phyloP scores from a whole-genome alignment of 2,888 invertebrate genomes.

The Euphydryas editha region DNA sequence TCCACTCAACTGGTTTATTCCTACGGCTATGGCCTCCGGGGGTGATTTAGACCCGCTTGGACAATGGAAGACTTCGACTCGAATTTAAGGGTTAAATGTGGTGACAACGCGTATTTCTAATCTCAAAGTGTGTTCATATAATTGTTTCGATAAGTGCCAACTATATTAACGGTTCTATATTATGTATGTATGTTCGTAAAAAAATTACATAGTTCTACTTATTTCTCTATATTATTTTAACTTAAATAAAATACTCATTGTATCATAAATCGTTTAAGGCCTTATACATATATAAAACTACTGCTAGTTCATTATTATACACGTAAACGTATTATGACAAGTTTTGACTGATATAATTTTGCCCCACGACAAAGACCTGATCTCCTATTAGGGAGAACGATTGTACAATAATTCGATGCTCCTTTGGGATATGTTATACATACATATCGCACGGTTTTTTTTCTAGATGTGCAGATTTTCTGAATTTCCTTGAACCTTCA shows the following conservation, averaged over 20 bases:
- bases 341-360: too few species aligned
- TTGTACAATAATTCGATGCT: too few species aligned
- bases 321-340: too few species aligned
- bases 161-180: not conserved
- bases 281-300: too few species aligned
- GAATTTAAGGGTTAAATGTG: slow-evolving; percentile 50
- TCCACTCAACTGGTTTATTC: slow-evolving; percentile 66
- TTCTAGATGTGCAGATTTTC: too few species aligned
- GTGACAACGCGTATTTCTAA: slow-evolving; percentile 36
- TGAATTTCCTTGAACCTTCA: too few species aligned
- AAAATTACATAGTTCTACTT: not conserved
- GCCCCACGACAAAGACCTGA: too few species aligned
- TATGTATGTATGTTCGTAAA: not conserved
- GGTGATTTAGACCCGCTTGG: slow-evolving; percentile 57
- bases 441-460: too few species aligned
- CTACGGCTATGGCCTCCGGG: slow-evolving; percentile 50
- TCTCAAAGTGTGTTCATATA: slow-evolving; percentile 21
- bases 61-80: slow-evolving; percentile 51
- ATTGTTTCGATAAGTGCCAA: slow-evolving; percentile 26
- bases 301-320: too few species aligned
- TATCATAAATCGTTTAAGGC: too few species aligned
- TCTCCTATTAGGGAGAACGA: too few species aligned
- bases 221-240: not conserved
- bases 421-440: too few species aligned
- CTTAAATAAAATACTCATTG: not conserved